Evolutionary conservation across 2,113 vertebrate genomes (phyloP), one percentile per base, ranked within the genome.

Genomic region (Nerophis lumbriciformis): DNA sequence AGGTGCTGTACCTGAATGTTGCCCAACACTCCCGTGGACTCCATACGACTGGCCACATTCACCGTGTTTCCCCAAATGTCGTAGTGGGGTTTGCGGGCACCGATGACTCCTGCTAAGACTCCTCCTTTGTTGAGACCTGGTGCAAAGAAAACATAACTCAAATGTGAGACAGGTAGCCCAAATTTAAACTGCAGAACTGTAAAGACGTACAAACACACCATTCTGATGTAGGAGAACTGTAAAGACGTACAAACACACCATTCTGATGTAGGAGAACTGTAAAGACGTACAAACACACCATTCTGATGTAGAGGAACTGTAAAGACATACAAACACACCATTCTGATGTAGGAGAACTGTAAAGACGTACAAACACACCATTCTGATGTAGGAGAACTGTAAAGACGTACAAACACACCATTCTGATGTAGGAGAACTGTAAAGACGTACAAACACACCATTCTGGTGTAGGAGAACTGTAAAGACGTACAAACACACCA

Each of bases 61-160:
- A 98, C 96, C 0, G 96, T 98, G 75, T 98, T 98, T 42, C 96
- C 96, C 96, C 96, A 98, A 76, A 98, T 98, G 78, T 98, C 96
- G 0, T 95, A 98, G 82, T 98, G 96, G 0, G 96, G 96, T 64
- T 98, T 98, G 4, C 94, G 91, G 44, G 96, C 95, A 0, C 96
- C 95, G 0, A 98, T 98, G 14, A 96, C 96, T 0, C 96, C 96
- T 0, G 95, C 96, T 76, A 98, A 83, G 51, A 98, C 94, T 0
- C 90, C 94, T 0, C 96, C 96, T 79, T 98, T 98, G 79, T 98
- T 98, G 78, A 98, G 85, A 71, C 96, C 96, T 98, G 65, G 10
- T 36, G 16, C 60, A 54, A 53, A 78, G 38, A 0, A 14, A 53
- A 7, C 6, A 52, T 51, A 67, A 13, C 47, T 19, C 2, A 44